These are phyloP conservation scores for Monomorium pharaonis DNA, from an alignment of 1,140 invertebrate genomes.

Conservation along the genomic window DNA sequence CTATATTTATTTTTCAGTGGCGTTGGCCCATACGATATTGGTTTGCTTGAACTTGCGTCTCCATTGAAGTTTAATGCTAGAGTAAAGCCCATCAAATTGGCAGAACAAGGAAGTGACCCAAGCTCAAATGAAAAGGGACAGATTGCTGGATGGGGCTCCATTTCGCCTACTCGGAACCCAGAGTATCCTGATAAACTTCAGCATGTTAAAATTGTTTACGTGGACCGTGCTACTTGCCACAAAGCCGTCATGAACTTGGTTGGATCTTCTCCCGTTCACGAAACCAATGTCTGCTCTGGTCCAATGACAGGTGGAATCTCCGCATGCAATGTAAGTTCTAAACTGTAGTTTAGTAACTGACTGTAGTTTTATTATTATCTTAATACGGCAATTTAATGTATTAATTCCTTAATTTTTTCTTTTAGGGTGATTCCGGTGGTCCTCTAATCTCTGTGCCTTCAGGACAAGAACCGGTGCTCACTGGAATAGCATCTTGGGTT, in stretches of 20 bases:
- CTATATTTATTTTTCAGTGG: constrained; percentile 68
- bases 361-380: background rate
- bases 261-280: constrained; percentile 71
- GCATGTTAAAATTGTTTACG: constrained; percentile 60
- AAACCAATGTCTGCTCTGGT: constrained; percentile 87
- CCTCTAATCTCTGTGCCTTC: constrained; percentile 80
- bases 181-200: too few relatives aligned
- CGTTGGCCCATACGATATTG: constrained; percentile 87
- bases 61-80: constrained; percentile 79
- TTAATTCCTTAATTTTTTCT: background rate
- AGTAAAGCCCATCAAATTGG: constrained; percentile 85
- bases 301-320: constrained; percentile 85
- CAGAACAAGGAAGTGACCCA: constrained; percentile 75
- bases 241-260: constrained; percentile 43
- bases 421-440: constrained; percentile 88
- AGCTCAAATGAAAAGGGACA: constrained; percentile 73
- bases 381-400: background rate
- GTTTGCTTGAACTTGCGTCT: constrained; percentile 86
- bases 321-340: constrained; percentile 87
- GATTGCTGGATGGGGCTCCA: constrained; percentile 85
- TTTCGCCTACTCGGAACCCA: constrained; percentile 63
- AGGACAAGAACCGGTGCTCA: background rate
- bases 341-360: background rate
- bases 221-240: constrained; percentile 67
- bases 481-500: constrained; percentile 91